Base-by-base conservation (phyloP, 1,140 invertebrate species). In the Bombyx mandarina region DNA sequence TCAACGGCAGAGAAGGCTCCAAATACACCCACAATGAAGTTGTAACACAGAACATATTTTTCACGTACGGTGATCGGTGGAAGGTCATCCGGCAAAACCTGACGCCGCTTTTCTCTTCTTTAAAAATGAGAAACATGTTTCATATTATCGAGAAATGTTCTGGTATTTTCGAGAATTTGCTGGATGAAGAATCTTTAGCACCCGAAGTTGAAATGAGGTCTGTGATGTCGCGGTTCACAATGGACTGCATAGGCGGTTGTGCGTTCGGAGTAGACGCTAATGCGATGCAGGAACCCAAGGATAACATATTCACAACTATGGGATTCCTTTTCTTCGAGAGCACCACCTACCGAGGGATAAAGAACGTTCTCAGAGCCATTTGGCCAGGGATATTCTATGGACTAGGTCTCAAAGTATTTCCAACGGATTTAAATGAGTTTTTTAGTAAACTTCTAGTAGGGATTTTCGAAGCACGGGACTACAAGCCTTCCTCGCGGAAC, bases 81-180 rank as follows among this genome's bases (percentile, higher is more conserved):
- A 89, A 88, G 66, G 64, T 86, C 18, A 66, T 91, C 3, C 68
- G 91, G 47, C 69, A 77, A 18, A 90, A 91, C 53, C 71, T 91
- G 43, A 89, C 89, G 7, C 91, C 91, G 4, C 88, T 89, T 3
- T 92, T 92, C 67, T 88, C 90, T 5, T 78, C 88, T 4, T 76
- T 82, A 8, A 91, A 91, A 73, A 87, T 92, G 61, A 90, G 88
- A 67, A 75, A 78, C 9, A 91, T 91, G 86, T 88, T 86, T 60
- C 66, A 82, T 1, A 58, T 86, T 2, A 82, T 91, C 57, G 22
- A 72, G 0, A 56, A 78, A 6, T 83, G 90, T 12, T 62, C 62
- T 0, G 18, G 75, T 0, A 69, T 82, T 8, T 65, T 90, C 3
- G 73, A 79, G 9, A 59, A 63, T 5, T 54, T 76, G 6, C 63